Percentiles rank a stretch among this genome's conserved stretches.
These are phyloP conservation scores for Ceyx melanurus DNA, from an alignment of 2,113 vertebrate species.

Conservation along the genomic window DNA sequence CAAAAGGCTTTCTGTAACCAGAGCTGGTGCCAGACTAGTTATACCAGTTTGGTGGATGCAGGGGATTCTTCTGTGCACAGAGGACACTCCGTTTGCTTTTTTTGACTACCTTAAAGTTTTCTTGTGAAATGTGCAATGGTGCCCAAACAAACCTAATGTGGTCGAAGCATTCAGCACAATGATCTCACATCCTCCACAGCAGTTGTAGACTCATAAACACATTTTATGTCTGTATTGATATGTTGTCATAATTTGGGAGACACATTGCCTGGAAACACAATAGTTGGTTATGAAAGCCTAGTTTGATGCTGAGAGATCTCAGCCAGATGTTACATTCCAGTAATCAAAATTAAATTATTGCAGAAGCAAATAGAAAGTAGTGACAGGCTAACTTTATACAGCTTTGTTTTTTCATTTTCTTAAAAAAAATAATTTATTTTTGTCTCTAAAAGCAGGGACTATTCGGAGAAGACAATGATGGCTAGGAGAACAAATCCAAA, in stretches of 20 bases:
- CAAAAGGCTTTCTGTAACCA: not conserved
- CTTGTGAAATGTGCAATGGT: not conserved
- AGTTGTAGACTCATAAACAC: conserved; percentile 58
- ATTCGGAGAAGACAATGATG: not conserved
- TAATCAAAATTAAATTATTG: conserved; percentile 37
- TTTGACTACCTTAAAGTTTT: not conserved
- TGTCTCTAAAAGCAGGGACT: not conserved
- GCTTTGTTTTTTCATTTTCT: not conserved
- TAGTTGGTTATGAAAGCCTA: conserved; percentile 39
- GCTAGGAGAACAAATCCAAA: not conserved
- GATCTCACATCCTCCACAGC: conserved; percentile 52
- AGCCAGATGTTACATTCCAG: conserved; percentile 39
- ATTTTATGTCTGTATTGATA: conserved; percentile 39
- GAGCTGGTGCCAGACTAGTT: not conserved
- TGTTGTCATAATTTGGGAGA: conserved; percentile 47
- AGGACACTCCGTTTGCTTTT: not conserved
- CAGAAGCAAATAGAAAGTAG: conserved; percentile 24
- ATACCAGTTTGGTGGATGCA: not conserved
- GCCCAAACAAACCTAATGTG: conserved; percentile 6
- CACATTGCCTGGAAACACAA: conserved; percentile 46
- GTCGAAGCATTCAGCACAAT: conserved; percentile 16
- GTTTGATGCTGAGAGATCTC: conserved; percentile 37
- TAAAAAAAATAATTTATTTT: not conserved
- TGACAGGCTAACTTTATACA: conserved; percentile 10
- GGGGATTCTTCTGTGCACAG: not conserved